These are phyloP conservation scores for Chiridota heheva DNA, from an alignment of 35 echinoderm and acorn worm genomes.

Conservation along the genomic window DNA sequence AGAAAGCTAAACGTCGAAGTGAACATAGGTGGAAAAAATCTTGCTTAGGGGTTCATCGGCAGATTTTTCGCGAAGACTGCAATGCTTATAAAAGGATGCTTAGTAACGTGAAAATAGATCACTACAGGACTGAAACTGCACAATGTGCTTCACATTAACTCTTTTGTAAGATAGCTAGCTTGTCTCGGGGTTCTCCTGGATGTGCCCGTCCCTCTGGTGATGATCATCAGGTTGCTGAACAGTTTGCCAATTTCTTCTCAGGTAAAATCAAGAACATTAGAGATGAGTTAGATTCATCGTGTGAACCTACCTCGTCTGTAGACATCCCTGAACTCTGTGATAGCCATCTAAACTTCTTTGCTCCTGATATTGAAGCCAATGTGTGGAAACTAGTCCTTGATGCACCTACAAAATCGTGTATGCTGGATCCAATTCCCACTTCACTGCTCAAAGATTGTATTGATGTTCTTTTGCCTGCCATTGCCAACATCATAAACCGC, in stretches of 20 bases:
- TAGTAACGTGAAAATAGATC: not conserved
- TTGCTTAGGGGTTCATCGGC: conserved; percentile 2
- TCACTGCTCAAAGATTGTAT: conserved; percentile 23
- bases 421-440: conserved; percentile 34
- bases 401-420: conserved; percentile 21
- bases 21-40: not conserved
- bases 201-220: not conserved
- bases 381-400: not conserved
- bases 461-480: not conserved
- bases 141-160: not conserved
- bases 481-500: conserved; percentile 22
- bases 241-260: conserved; percentile 21
- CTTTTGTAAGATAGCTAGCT: not conserved
- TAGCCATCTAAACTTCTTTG: not conserved
- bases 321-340: not conserved
- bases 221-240: not conserved
- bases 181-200: conserved; percentile 6
- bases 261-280: conserved; percentile 6
- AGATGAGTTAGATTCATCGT: conserved; percentile 1
- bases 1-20: not conserved
- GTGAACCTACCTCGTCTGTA: not conserved
- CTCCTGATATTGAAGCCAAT: too few species aligned
- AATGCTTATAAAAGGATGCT: conserved; percentile 1
- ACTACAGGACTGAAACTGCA: not conserved
- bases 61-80: not conserved